phyloP scores from a whole-genome alignment of 2,888 invertebrate species.

The Synanthedon andrenaeformis region DNA sequence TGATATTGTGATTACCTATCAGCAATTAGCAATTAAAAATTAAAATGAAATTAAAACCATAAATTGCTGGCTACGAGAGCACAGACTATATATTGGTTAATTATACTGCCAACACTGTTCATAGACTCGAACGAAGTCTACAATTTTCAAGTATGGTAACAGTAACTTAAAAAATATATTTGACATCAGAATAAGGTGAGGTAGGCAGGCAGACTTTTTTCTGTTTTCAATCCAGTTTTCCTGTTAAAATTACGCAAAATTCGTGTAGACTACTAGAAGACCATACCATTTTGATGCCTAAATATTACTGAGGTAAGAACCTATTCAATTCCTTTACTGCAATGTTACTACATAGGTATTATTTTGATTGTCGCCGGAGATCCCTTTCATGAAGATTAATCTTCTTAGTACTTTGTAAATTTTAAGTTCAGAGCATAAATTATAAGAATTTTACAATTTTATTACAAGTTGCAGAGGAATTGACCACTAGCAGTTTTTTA shows the following conservation, averaged over 20 bases:
- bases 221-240: constrained; percentile 66
- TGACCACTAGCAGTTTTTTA: neutral
- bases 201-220: constrained; percentile 69
- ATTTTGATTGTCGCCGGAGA: constrained; percentile 54
- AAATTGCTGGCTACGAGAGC: too few relatives aligned
- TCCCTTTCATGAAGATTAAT: constrained; percentile 54
- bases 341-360: constrained; percentile 10
- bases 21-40: too few relatives aligned
- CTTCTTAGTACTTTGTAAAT: constrained; percentile 10
- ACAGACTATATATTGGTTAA: too few relatives aligned
- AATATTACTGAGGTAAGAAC: constrained; percentile 58
- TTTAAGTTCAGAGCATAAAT: neutral
- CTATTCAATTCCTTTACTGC: constrained; percentile 4
- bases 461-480: neutral
- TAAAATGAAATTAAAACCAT: too few relatives aligned
- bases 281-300: constrained; percentile 60
- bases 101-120: constrained; percentile 25
- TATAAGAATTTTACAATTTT: too few relatives aligned
- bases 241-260: constrained; percentile 56
- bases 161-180: neutral
- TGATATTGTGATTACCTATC: too few relatives aligned
- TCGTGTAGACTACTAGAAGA: constrained; percentile 43
- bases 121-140: too few relatives aligned
- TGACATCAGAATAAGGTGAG: constrained; percentile 35
- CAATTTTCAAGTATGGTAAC: too few relatives aligned